A percentile compares a stretch with the other conserved stretches of the same genome.
Evolutionary conservation across 2,888 invertebrate genomes (phyloP).

Genomic region (Xestia ashworthii): DNA sequence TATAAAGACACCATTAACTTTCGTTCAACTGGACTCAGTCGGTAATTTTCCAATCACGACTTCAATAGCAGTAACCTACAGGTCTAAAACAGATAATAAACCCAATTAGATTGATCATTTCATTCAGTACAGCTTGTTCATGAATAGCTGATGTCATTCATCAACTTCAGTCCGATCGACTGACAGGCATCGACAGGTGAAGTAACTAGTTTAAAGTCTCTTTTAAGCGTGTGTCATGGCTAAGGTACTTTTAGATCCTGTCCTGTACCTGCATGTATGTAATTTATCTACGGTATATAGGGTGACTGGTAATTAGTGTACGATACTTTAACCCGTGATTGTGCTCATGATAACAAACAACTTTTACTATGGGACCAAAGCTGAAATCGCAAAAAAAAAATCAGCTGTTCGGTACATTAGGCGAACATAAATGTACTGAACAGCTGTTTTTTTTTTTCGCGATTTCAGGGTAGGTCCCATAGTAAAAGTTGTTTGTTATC

Average conservation of each 20-base stretch:
- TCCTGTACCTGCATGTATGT: neutral
- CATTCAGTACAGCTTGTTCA: slow-evolving; percentile 35
- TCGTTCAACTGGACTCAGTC: neutral
- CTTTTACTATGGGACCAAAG: too few species aligned
- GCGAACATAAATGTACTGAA: too few species aligned
- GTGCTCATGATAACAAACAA: too few species aligned
- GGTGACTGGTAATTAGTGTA: too few species aligned
- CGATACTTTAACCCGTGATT: too few species aligned
- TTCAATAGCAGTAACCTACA: slow-evolving; percentile 8
- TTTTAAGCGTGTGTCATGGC: slow-evolving; percentile 23
- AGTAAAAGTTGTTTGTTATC: too few species aligned
- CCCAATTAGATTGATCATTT: slow-evolving; percentile 52
- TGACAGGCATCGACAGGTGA: slow-evolving; percentile 46
- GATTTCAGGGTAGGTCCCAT: too few species aligned
- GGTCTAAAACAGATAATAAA: slow-evolving; percentile 23
- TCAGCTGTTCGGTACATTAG: too few species aligned
- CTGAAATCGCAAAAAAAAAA: too few species aligned
- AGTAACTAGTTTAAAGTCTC: slow-evolving; percentile 48
- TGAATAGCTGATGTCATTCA: slow-evolving; percentile 49
- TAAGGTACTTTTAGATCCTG: slow-evolving; percentile 3
- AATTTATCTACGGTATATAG: neutral
- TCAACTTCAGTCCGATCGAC: slow-evolving; percentile 43
- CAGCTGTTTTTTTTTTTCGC: too few species aligned
- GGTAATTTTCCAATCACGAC: slow-evolving; percentile 42
- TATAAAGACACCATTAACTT: slow-evolving; percentile 15